Base-by-base conservation (phyloP, 1,140 invertebrate genomes). In the Gonatopus flavifemur region DNA sequence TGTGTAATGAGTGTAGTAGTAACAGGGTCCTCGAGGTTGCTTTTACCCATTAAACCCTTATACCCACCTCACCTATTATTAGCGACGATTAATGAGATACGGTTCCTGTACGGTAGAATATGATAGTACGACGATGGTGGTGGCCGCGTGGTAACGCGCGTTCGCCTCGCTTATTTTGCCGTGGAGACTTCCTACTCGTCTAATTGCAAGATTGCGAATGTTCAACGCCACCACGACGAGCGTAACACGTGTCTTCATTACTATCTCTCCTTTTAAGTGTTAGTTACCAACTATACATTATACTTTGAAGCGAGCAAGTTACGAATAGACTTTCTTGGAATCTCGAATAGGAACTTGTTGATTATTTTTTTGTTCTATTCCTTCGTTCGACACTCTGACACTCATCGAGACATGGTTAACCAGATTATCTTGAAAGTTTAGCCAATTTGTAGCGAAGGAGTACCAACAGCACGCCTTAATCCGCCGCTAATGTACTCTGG, bases 21-120 rank as follows among this genome's bases (percentile, higher is more conserved):
- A n/a, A n/a, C n/a, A n/a, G n/a, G n/a, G n/a, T n/a, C n/a, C n/a
- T n/a, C n/a, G n/a, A n/a, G n/a, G n/a, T n/a, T n/a, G n/a, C n/a
- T n/a, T n/a, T n/a, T n/a, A n/a, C n/a, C n/a, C n/a, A n/a, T n/a
- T n/a, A n/a, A n/a, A n/a, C n/a, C n/a, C n/a, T n/a, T n/a, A n/a
- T n/a, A n/a, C n/a, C n/a, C n/a, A 16, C 31, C 22, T 41, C 12
- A 51, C 46, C 56, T 65, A 66, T 66, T 66, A 66, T 66, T 66
- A 66, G 55, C 35, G 55, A 53, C 62, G 65, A 66, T 65, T 66
- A 66, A 66, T 62, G 57, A 62, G 64, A 62, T 43, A 66, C 62
- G 62, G 43, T 65, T 65, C 62, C 62, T 49, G 56, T 49, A 50
- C 50, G 31, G 43, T 53, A 56, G n/a, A n/a, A n/a, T n/a, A n/a